Conservation (phyloP, 2,113 vertebrate species). For the Caranx ignobilis region DNA sequence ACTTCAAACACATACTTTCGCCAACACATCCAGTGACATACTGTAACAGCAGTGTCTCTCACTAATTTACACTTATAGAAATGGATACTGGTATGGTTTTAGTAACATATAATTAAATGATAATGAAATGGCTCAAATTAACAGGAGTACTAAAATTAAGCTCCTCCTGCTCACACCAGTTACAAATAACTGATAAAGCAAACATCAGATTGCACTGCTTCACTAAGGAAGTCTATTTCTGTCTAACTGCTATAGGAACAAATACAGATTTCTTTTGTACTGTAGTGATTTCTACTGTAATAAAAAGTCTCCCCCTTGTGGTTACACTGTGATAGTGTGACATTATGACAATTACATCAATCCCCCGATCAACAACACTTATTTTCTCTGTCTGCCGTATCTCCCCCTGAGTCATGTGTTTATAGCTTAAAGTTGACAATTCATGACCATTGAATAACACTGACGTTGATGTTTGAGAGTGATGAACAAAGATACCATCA, state of each 20-base stretch:
- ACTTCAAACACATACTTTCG: too few relatives aligned
- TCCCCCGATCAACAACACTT: background rate
- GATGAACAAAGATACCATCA: background rate
- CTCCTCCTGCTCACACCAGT: background rate
- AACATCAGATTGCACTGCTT: background rate
- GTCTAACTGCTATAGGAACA: background rate
- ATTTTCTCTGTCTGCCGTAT: background rate
- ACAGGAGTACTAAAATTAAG: background rate
- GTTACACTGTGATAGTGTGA: conserved; percentile 6
- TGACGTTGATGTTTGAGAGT: background rate
- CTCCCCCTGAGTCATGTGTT: background rate
- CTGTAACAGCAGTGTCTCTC: background rate
- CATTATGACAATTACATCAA: background rate
- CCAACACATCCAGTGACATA: background rate
- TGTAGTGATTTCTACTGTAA: background rate
- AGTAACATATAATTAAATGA: background rate
- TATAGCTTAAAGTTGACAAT: background rate
- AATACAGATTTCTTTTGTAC: background rate
- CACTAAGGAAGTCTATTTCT: background rate
- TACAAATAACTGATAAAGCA: background rate
- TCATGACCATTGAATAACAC: background rate
- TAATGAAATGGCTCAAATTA: background rate
- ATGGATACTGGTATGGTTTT: background rate
- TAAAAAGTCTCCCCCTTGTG: conserved; percentile 50
- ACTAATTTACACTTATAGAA: background rate